Evolutionary conservation across 2,113 vertebrate genomes (phyloP).

Genomic region (Gymnorhina tibicen): DNA sequence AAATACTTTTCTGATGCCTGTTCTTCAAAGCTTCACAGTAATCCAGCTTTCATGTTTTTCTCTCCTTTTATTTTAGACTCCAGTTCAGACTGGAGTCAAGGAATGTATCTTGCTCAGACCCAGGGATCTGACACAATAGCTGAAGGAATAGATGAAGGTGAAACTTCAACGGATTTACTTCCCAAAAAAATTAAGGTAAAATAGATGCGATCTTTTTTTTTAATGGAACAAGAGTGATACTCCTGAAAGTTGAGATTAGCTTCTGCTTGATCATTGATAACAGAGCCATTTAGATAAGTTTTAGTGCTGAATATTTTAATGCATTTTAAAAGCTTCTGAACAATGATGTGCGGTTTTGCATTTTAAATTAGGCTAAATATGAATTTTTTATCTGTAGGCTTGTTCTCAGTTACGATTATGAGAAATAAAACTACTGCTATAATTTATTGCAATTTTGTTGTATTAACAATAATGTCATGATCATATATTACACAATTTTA

Average conservation of each 20-base stretch:
- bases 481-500: background rate
- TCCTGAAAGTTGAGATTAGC: background rate
- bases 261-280: background rate
- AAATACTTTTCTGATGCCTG: background rate
- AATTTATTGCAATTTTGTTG: background rate
- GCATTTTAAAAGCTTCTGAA: background rate
- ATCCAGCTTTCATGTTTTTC: constrained; percentile 14
- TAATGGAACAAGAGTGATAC: background rate
- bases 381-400: background rate
- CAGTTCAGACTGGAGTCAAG: constrained; percentile 89
- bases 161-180: constrained; percentile 76
- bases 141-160: constrained; percentile 82
- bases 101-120: constrained; percentile 76
- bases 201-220: background rate
- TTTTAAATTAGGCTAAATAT: background rate
- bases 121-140: constrained; percentile 78
- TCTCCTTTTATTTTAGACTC: constrained; percentile 80
- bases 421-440: background rate
- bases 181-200: constrained; percentile 90
- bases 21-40: constrained; percentile 11
- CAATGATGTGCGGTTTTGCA: background rate
- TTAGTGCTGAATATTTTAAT: background rate
- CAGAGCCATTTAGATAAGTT: background rate
- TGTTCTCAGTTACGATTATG: background rate
- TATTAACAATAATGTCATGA: background rate